Conservation (phyloP, 1,140 invertebrate species). For the Trichonephila inaurata region DNA sequence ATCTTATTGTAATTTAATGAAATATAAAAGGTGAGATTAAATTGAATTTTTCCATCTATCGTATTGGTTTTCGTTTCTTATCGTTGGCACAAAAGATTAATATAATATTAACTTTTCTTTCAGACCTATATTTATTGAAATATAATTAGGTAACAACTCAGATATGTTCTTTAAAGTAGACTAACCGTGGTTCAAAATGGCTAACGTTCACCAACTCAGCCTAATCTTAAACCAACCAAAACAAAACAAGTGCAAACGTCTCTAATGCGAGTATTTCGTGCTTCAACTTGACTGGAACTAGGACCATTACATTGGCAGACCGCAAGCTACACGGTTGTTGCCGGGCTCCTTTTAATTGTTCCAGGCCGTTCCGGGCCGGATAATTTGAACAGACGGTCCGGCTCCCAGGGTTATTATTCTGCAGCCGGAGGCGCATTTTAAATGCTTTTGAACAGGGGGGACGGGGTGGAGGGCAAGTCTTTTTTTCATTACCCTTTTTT, state of each 20-base stretch:
- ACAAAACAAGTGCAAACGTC: constrained; percentile 70
- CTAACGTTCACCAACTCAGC: not conserved
- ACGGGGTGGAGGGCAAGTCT: not conserved
- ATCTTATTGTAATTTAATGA: too few relatives aligned
- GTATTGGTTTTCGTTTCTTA: too few relatives aligned
- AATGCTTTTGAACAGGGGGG: not conserved
- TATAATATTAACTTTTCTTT: too few relatives aligned
- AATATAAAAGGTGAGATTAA: too few relatives aligned
- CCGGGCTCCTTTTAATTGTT: constrained; percentile 69
- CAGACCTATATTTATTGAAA: too few relatives aligned
- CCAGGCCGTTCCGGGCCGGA: constrained; percentile 39
- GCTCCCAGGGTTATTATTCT: constrained; percentile 57
- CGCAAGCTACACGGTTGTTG: constrained; percentile 58
- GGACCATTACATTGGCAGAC: constrained; percentile 72
- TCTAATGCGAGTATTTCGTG: constrained; percentile 71
- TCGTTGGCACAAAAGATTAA: too few relatives aligned
- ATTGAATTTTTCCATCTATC: too few relatives aligned
- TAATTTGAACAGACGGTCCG: constrained; percentile 65
- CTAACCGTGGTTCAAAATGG: constrained; percentile 20
- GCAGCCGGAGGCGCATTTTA: constrained; percentile 26
- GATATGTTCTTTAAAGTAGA: too few relatives aligned
- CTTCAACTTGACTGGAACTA: constrained; percentile 65
- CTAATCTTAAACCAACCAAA: not conserved
- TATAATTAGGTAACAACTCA: too few relatives aligned
- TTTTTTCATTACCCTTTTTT: not conserved